Conservation (phyloP, 2,113 vertebrate species). For the Progne subis region DNA sequence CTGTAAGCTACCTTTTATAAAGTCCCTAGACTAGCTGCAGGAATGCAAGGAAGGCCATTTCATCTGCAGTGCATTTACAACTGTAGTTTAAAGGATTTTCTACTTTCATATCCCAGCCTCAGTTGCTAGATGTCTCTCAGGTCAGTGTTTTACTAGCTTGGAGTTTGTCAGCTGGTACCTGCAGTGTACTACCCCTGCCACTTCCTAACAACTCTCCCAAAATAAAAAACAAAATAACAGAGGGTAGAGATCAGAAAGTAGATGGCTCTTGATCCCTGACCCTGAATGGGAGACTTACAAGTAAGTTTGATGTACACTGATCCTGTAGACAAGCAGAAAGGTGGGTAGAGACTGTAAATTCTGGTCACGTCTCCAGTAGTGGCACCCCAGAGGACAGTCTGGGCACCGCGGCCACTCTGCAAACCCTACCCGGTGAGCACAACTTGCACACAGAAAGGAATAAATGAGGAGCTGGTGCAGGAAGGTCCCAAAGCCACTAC, state of each 20-base stretch:
- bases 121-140: conserved; percentile 3
- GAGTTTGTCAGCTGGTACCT: not conserved
- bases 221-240: not conserved
- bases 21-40: not conserved
- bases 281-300: not conserved
- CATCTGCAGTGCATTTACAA: conserved; percentile 21
- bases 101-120: not conserved
- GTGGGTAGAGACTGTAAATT: not conserved
- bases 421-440: not conserved
- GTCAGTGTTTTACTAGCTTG: conserved; percentile 21
- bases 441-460: not conserved
- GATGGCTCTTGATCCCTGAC: not conserved
- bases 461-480: not conserved
- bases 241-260: not conserved
- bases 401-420: not conserved
- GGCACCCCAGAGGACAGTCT: not conserved
- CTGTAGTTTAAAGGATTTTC: not conserved
- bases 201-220: not conserved
- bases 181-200: not conserved
- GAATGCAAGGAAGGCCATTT: conserved; percentile 23
- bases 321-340: not conserved
- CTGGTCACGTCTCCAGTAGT: not conserved
- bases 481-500: not conserved
- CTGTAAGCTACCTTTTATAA: conserved; percentile 33
- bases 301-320: not conserved